Percentiles rank a stretch among this genome's conserved stretches.
These are phyloP conservation scores for Chiropotes sagulatus DNA, from an alignment of 2,797 vertebrate genomes.

Conservation along the genomic window DNA sequence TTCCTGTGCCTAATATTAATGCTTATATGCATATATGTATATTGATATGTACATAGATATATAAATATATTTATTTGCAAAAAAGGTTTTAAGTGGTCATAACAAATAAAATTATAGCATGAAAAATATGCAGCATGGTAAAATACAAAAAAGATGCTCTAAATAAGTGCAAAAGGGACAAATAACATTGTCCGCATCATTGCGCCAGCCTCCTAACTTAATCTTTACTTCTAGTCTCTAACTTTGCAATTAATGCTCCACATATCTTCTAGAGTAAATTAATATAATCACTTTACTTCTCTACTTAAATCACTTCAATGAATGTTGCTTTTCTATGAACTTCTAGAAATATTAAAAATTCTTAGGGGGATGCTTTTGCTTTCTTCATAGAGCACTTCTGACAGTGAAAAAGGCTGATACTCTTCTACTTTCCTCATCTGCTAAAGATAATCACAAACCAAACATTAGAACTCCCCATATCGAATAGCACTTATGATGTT, in stretches of 20 bases:
- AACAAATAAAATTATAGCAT: background rate
- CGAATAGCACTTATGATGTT: accelerated
- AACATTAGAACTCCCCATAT: background rate
- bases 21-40: background rate
- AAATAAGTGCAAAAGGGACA: background rate
- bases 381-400: background rate
- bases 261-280: background rate
- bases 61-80: background rate
- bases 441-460: background rate
- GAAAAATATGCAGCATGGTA: background rate
- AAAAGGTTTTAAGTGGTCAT: background rate
- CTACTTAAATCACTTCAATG: background rate
- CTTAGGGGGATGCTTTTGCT: background rate
- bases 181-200: background rate
- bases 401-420: background rate
- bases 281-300: background rate
- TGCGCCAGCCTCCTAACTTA: background rate
- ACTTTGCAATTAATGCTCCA: background rate
- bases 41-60: background rate
- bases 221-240: background rate
- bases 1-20: background rate
- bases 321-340: background rate
- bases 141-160: background rate
- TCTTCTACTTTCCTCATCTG: background rate
- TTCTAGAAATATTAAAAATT: background rate